phyloP scores from a whole-genome alignment of 2,888 invertebrate genomes.

The Drosophila quinaria region DNA sequence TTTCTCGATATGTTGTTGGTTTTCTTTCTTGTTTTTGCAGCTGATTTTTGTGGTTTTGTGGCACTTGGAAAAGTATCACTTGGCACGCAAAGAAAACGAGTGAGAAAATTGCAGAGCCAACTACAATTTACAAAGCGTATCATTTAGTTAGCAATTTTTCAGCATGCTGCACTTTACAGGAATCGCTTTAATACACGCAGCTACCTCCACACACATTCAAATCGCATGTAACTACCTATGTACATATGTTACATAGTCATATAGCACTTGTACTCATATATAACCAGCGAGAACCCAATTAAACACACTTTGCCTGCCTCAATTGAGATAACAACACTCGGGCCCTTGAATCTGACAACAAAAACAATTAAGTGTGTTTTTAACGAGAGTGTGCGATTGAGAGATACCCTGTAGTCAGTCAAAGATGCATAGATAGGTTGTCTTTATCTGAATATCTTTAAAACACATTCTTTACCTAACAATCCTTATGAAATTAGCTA shows the following conservation, averaged over 20 bases:
- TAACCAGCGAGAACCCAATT: conserved; percentile 52
- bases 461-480: background rate
- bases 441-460: background rate
- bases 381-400: background rate
- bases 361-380: conserved; percentile 1
- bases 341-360: conserved; percentile 47
- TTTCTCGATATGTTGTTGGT: conserved; percentile 40
- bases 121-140: conserved; percentile 78
- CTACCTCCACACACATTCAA: conserved; percentile 20
- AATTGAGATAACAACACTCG: conserved; percentile 59
- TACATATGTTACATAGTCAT: conserved; percentile 12
- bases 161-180: conserved; percentile 75
- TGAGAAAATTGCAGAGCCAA: conserved; percentile 72
- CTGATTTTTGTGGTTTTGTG: conserved; percentile 16
- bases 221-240: conserved; percentile 36
- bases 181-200: conserved; percentile 74
- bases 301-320: conserved; percentile 61
- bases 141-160: conserved; percentile 82
- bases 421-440: background rate
- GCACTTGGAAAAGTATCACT: conserved; percentile 70
- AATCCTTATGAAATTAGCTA: background rate
- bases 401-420: conserved; percentile 18
- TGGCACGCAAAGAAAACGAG: conserved; percentile 80
- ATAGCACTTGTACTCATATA: conserved; percentile 10
- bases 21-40: conserved; percentile 13